These are phyloP conservation scores for Sigmodon hispidus DNA, from an alignment of 2,113 vertebrate genomes.

Conservation along the genomic window DNA sequence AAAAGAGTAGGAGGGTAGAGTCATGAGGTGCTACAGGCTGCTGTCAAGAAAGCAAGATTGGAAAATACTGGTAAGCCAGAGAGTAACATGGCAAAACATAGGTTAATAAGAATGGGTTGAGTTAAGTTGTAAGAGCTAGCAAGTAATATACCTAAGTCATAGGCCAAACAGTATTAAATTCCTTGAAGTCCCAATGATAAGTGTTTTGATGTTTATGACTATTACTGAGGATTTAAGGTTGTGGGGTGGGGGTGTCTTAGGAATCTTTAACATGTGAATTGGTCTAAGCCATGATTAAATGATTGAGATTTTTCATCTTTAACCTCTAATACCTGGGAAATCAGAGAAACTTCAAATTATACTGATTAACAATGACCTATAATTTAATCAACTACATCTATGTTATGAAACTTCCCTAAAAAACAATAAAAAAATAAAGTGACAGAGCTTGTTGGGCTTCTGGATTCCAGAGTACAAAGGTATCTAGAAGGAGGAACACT, in stretches of 20 bases:
- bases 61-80: no score
- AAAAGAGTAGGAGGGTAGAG: no score
- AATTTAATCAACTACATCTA: background rate
- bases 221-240: background rate
- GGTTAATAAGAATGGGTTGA: no score
- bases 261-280: background rate
- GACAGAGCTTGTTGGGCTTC: background rate
- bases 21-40: no score
- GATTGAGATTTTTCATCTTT: background rate
- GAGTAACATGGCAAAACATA: no score
- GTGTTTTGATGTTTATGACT: background rate
- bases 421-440: background rate
- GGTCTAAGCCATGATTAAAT: background rate
- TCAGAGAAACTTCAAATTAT: background rate
- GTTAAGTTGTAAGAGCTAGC: no score
- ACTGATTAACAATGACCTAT: background rate
- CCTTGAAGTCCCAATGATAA: background rate
- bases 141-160: no score
- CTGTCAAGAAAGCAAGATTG: no score
- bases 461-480: background rate
- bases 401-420: background rate
- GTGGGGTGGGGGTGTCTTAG: accelerated
- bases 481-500: no score
- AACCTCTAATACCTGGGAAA: background rate
- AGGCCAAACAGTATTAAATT: no score